Evolutionary conservation across 1,140 invertebrate species (phyloP).

Genomic region (Caenorhabditis inopinata): DNA sequence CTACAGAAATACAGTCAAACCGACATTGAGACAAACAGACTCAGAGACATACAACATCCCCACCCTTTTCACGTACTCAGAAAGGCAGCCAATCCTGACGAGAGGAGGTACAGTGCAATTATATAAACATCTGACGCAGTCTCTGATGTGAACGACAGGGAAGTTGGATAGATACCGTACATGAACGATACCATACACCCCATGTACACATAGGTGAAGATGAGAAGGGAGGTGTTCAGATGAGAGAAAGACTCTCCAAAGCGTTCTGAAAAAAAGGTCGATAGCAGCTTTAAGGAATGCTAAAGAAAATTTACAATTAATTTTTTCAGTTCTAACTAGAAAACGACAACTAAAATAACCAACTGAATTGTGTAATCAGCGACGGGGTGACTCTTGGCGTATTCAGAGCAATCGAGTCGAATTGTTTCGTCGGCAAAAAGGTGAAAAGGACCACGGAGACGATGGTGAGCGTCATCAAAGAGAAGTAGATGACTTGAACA

Average conservation of each 20-base stretch:
- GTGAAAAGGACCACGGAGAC: conserved; percentile 34
- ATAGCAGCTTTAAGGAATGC: no score
- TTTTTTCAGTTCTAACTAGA: neutral
- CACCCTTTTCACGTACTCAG: neutral
- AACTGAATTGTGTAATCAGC: conserved; percentile 30
- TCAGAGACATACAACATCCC: no score
- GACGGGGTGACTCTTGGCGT: conserved; percentile 4
- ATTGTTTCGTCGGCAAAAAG: conserved; percentile 33
- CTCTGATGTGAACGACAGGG: conserved; percentile 23
- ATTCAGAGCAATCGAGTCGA: conserved; percentile 35
- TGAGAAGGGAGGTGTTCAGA: conserved; percentile 15
- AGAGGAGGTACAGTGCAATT: conserved; percentile 21
- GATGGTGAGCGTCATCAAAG: neutral
- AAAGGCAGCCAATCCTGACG: conserved; percentile 16
- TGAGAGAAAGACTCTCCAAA: conserved; percentile 6
- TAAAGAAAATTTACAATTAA: neutral
- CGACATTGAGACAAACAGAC: no score
- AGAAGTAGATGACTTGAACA: conserved; percentile 27
- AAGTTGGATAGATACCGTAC: conserved; percentile 40
- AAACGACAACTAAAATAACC: neutral
- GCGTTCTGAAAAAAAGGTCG: conserved; percentile 34
- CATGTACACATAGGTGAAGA: conserved; percentile 37
- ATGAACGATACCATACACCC: conserved; percentile 41
- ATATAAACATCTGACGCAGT: conserved; percentile 24
- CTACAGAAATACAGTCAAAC: no score